Evolutionary conservation across 2,113 vertebrate species (phyloP).

Genomic region (Mirounga angustirostris): DNA sequence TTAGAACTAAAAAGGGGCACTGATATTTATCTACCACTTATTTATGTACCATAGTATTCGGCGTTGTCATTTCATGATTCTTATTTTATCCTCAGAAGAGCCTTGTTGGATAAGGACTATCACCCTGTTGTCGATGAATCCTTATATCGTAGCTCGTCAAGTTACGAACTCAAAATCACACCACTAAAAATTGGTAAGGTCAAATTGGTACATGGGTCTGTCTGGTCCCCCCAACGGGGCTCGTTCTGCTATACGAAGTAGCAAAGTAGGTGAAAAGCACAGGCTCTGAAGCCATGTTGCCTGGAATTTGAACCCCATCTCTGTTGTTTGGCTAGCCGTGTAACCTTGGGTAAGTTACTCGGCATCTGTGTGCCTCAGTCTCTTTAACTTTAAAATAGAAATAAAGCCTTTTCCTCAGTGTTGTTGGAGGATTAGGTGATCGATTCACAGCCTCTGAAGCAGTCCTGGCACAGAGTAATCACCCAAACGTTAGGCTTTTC

Average conservation of each 20-base stretch:
- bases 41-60: neutral
- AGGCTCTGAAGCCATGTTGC: neutral
- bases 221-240: neutral
- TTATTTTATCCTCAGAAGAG: neutral
- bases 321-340: neutral
- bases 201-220: neutral
- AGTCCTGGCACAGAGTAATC: neutral
- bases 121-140: neutral
- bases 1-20: neutral
- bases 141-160: neutral
- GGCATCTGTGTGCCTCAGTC: neutral
- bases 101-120: neutral
- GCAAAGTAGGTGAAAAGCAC: neutral
- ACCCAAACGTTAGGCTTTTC: neutral
- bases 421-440: neutral
- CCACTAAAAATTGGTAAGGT: neutral
- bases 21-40: neutral
- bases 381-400: neutral
- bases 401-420: neutral
- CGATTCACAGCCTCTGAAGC: neutral
- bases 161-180: neutral
- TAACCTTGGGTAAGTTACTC: neutral
- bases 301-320: neutral
- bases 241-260: neutral
- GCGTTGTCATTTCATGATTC: neutral